Base-by-base conservation (phyloP, 1,140 invertebrate species). In the Zaprionus inermis region DNA sequence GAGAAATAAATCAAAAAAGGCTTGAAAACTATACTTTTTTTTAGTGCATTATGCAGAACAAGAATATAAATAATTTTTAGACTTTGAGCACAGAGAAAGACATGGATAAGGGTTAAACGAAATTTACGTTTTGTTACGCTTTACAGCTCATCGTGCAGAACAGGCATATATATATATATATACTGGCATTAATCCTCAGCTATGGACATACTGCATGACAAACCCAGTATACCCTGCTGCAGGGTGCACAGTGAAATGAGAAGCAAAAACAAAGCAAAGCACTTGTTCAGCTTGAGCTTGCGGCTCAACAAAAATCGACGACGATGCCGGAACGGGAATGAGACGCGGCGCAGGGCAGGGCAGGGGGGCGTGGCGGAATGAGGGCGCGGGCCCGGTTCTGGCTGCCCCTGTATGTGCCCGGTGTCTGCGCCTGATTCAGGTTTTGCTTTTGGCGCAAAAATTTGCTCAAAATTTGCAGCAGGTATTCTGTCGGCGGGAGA, bases 381-480 rank as follows among this genome's bases (percentile, higher is more conserved):
- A 9, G 7, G n/a, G 18, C 30, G 20, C 41, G 38, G 30, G 51
- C 51, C 51, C 5, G 51, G 3, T 52, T 20, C 49, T 24, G 1
- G 14, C 1, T 16, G n/a, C 20, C 14, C 7, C 56, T 24, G 7
- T 10, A 24, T 72, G 32, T 58, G 63, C 41, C 67, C 59, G 67
- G 72, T 71, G 69, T 66, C 72, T 74, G 79, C 68, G 69, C 59
- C 72, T 74, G 83, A 88, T 86, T 86, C 83, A 79, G 83, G 83
- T 86, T 86, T 88, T 88, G 83, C 72, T 88, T 88, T 88, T 86
- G 83, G 82, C 82, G 82, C 82, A 86, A 86, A 86, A 82, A 73
- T 81, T 68, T 73, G 83, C 82, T 86, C 82, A 86, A 88, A 82
- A 88, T 65, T 77, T 76, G 69, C 72, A 81, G 78, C 82, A 88